A percentile compares a stretch with the other conserved stretches of the same genome.
phyloP scores from a whole-genome alignment of 2,797 vertebrate genomes.

The Cirrhinus molitorella region DNA sequence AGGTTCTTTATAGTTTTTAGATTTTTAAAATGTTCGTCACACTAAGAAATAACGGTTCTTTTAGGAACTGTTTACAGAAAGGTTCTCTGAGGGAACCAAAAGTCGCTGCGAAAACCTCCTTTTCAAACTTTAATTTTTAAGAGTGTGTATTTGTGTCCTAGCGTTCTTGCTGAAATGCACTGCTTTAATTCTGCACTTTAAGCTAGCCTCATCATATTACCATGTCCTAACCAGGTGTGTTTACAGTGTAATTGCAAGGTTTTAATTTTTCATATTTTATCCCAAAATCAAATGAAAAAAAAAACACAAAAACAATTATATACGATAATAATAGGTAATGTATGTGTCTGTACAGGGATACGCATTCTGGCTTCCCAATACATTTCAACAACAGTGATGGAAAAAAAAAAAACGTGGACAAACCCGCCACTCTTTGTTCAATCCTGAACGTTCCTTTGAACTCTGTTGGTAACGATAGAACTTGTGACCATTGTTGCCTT shows the following conservation, averaged over 20 bases:
- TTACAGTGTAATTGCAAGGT: background rate
- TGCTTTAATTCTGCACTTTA: conserved; percentile 10
- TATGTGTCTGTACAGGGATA: no score
- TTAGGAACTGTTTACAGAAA: background rate
- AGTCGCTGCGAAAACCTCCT: background rate
- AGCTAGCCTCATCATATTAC: background rate
- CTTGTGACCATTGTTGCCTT: no score
- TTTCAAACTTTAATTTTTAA: background rate
- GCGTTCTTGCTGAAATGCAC: background rate
- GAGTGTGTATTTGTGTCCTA: background rate
- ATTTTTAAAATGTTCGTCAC: background rate
- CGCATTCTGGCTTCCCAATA: no score
- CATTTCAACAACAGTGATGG: no score
- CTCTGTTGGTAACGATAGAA: no score
- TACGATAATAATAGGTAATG: no score
- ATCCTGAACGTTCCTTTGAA: no score
- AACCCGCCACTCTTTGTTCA: no score
- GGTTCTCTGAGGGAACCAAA: background rate
- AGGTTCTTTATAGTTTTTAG: no score
- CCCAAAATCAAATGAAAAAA: background rate
- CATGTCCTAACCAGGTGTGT: background rate
- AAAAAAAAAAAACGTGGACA: no score
- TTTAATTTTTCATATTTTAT: background rate
- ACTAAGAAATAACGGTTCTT: background rate
- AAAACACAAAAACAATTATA: no score